These are phyloP conservation scores for Philypnodon macrostomus DNA, from an alignment of 2,797 vertebrate species.

Conservation along the genomic window DNA sequence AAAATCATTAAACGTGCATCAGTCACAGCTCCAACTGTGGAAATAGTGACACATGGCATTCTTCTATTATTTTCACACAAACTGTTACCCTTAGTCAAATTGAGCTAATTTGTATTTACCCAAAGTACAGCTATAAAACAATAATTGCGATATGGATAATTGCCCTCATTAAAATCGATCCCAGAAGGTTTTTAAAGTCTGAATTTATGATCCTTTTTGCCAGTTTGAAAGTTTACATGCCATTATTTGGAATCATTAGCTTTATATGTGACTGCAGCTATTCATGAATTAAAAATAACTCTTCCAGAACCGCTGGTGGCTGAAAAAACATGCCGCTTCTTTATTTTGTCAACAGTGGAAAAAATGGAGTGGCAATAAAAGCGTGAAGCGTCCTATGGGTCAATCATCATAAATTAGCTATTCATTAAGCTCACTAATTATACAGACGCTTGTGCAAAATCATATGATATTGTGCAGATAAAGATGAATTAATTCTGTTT, in stretches of 20 bases:
- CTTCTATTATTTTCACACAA: not conserved
- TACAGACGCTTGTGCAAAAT: slow-evolving; percentile 27
- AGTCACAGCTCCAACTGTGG: not conserved
- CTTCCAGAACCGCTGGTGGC: slow-evolving; percentile 3
- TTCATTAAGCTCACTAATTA: slow-evolving; percentile 39
- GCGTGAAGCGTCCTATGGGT: slow-evolving; percentile 13
- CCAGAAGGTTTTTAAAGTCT: not conserved
- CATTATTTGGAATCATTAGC: slow-evolving; percentile 1
- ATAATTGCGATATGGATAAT: not conserved
- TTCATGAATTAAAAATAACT: not conserved
- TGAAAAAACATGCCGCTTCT: slow-evolving; percentile 13
- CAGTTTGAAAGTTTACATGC: not conserved
- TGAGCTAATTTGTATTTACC: not conserved
- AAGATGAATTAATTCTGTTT: slow-evolving; percentile 51
- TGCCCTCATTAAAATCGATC: slow-evolving; percentile 2
- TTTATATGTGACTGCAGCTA: not conserved
- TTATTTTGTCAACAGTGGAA: slow-evolving; percentile 22
- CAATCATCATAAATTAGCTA: slow-evolving; percentile 25
- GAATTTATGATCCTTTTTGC: not conserved
- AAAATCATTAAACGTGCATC: not conserved
- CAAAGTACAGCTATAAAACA: not conserved
- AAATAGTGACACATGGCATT: not conserved
- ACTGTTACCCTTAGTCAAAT: slow-evolving; percentile 1
- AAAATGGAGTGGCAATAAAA: slow-evolving; percentile 11
- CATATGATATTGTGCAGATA: slow-evolving; percentile 36